Conservation (phyloP, 2,888 invertebrate species). For the Arge pagana region DNA sequence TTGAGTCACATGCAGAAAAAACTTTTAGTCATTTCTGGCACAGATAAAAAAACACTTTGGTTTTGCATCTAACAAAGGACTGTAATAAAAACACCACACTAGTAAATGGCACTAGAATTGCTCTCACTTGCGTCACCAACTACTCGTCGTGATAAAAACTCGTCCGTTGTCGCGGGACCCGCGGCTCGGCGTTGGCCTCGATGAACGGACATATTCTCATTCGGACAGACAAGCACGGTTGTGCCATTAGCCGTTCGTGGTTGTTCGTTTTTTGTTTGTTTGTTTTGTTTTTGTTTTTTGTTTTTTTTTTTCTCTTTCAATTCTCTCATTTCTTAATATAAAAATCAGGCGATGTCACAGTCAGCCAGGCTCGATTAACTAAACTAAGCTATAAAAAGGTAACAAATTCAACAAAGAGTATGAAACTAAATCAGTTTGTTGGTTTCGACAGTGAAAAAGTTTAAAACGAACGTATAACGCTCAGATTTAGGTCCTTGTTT, state of each 20-base stretch:
- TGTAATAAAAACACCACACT: conserved; percentile 59
- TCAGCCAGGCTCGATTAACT: conserved; percentile 49
- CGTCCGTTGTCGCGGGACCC: conserved; percentile 32
- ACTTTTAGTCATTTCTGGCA: conserved; percentile 57
- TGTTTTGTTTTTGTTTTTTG: conserved; percentile 20
- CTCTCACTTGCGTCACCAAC: conserved; percentile 56
- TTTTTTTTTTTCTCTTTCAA: conserved; percentile 22
- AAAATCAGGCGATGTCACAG: conserved; percentile 50
- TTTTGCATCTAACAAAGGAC: conserved; percentile 60
- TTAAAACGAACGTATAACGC: conserved; percentile 50
- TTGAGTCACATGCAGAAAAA: conserved; percentile 57
- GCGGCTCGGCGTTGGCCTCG: too few species aligned
- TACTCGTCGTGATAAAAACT: conserved; percentile 51
- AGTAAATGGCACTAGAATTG: conserved; percentile 65
- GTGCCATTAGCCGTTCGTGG: conserved; percentile 30
- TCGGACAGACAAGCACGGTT: conserved; percentile 39
- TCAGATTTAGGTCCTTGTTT: conserved; percentile 53
- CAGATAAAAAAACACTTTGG: conserved; percentile 63
- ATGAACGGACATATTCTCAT: neutral
- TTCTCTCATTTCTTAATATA: conserved; percentile 34
- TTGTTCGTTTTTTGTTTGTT: conserved; percentile 24
- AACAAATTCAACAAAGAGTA: conserved; percentile 56
- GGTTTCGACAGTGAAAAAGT: conserved; percentile 49
- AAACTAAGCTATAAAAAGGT: conserved; percentile 56
- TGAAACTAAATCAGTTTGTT: conserved; percentile 48